Percentiles rank a stretch among this genome's conserved stretches.
These are phyloP conservation scores for Rhinoderma darwinii DNA, from an alignment of 2,113 vertebrate species.

Conservation along the genomic window DNA sequence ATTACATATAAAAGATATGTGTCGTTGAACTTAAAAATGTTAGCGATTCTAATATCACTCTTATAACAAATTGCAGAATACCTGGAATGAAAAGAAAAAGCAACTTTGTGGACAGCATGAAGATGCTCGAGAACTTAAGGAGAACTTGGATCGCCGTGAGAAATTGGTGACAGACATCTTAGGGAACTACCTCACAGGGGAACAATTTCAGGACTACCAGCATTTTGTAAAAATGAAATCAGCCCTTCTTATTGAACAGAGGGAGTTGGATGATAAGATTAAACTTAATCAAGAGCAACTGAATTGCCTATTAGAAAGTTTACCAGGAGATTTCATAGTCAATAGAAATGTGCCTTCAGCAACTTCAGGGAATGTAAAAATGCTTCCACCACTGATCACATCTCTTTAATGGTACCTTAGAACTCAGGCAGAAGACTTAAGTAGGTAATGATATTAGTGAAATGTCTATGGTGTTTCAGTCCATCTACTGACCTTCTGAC, in stretches of 20 bases:
- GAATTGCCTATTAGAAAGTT: slow-evolving; percentile 80
- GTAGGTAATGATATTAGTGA: neutral
- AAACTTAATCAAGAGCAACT: slow-evolving; percentile 88
- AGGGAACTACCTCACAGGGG: slow-evolving; percentile 76
- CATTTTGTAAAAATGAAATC: slow-evolving; percentile 89
- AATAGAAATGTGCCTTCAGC: slow-evolving; percentile 66
- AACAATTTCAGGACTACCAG: slow-evolving; percentile 87
- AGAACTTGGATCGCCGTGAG: slow-evolving; percentile 92
- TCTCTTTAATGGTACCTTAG: slow-evolving; percentile 66
- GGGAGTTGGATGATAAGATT: slow-evolving; percentile 90
- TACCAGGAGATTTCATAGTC: slow-evolving; percentile 71
- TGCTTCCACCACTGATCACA: slow-evolving; percentile 64
- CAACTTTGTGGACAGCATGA: slow-evolving; percentile 89
- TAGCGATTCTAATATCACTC: neutral
- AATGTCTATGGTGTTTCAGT: neutral
- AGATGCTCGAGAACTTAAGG: slow-evolving; percentile 93
- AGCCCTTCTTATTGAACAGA: slow-evolving; percentile 86
- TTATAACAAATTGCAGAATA: slow-evolving; percentile 74
- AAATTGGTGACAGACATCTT: slow-evolving; percentile 85
- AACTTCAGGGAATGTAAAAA: slow-evolving; percentile 62
- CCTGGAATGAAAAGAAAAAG: slow-evolving; percentile 83
- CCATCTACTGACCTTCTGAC: neutral
- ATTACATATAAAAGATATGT: no score
- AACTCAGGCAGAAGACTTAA: neutral
- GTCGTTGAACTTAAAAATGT: no score